These are phyloP conservation scores for Nebria salina DNA, from an alignment of 2,888 invertebrate species.

Conservation along the genomic window DNA sequence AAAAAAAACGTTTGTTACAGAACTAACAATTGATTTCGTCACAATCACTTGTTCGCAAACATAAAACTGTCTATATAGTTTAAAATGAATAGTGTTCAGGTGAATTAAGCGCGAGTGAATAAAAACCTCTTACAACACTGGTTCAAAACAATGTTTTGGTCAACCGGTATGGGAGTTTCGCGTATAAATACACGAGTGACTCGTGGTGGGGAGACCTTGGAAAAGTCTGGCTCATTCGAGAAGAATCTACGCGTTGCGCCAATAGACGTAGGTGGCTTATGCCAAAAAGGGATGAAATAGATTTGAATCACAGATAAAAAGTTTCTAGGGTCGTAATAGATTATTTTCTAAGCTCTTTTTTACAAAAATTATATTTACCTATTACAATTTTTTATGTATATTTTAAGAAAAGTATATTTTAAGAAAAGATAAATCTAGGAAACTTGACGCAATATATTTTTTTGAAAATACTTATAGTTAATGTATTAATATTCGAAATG, in stretches of 20 bases:
- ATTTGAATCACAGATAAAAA: not conserved
- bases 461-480: too few relatives aligned
- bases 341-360: too few relatives aligned
- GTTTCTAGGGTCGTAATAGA: too few relatives aligned
- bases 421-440: too few relatives aligned
- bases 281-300: not conserved
- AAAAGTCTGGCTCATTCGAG: not conserved
- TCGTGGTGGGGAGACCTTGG: not conserved
- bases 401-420: too few relatives aligned
- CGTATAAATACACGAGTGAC: not conserved
- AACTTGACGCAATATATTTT: too few relatives aligned
- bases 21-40: not conserved
- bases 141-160: conserved; percentile 16
- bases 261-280: not conserved
- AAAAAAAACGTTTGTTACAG: too few relatives aligned
- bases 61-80: too few relatives aligned
- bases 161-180: conserved; percentile 1
- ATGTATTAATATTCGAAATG: too few relatives aligned
- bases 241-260: not conserved
- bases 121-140: not conserved
- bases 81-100: too few relatives aligned
- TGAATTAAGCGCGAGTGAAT: not conserved
- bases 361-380: too few relatives aligned
- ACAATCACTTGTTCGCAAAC: not conserved
- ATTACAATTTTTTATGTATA: too few relatives aligned